phyloP scores from a whole-genome alignment of 2,888 invertebrate species.

The Philereme vetulata region DNA sequence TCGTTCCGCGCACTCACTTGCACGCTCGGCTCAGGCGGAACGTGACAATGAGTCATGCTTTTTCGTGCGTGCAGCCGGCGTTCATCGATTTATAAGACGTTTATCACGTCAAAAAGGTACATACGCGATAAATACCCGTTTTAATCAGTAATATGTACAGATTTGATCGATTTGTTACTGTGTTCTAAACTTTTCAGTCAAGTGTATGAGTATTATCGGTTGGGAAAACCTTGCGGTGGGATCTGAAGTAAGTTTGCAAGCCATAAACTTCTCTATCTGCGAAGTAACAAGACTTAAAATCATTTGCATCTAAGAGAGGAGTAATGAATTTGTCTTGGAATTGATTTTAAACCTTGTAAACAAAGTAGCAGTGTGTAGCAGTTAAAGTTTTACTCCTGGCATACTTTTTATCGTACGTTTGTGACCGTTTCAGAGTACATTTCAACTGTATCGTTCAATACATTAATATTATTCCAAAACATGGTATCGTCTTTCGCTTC shows the following conservation, averaged over 20 bases:
- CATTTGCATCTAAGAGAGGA: background rate
- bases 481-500: constrained; percentile 10
- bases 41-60: no score
- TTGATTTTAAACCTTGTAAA: background rate
- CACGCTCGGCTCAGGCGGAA: no score
- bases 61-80: no score
- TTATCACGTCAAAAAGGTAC: no score
- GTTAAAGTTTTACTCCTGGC: background rate
- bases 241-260: background rate
- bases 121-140: no score
- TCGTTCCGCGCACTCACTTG: no score
- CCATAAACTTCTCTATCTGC: background rate
- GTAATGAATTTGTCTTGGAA: background rate
- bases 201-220: constrained; percentile 1
- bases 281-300: constrained; percentile 2
- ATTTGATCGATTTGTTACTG: no score
- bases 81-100: no score
- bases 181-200: background rate
- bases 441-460: constrained; percentile 1
- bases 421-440: background rate
- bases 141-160: no score
- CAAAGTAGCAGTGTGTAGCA: background rate
- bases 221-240: background rate
- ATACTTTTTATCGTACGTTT: background rate
- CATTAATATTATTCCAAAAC: background rate